Conservation (phyloP, 2,113 vertebrate species). For the Psittacara wagleri region DNA sequence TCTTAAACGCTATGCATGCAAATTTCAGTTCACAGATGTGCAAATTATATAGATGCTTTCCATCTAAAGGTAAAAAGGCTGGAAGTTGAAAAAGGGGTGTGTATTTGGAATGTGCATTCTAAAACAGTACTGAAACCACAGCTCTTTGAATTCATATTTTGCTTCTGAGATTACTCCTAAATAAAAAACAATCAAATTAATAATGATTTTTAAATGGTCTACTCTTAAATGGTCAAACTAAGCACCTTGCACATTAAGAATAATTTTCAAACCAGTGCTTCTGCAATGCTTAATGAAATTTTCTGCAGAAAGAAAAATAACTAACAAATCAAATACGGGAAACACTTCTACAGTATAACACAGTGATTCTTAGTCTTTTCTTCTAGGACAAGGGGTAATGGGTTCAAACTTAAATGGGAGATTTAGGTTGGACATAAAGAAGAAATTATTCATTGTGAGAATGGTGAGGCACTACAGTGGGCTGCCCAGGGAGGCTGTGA, state of each 20-base stretch:
- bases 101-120: background rate
- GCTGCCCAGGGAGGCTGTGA: background rate
- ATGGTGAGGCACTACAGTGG: background rate
- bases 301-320: background rate
- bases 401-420: background rate
- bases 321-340: background rate
- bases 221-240: background rate
- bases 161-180: background rate
- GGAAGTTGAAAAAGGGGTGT: background rate
- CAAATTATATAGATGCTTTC: slow-evolving; percentile 28
- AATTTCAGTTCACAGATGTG: slow-evolving; percentile 53
- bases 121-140: slow-evolving; percentile 2
- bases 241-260: background rate
- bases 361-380: background rate
- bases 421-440: background rate
- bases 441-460: background rate
- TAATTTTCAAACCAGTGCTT: background rate
- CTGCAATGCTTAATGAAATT: background rate
- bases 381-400: background rate
- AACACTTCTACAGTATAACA: background rate
- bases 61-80: slow-evolving; percentile 27
- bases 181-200: background rate
- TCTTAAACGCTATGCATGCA: slow-evolving; percentile 49
- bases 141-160: slow-evolving; percentile 13
- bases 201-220: background rate